These are phyloP conservation scores for Meloe dianella DNA, from an alignment of 2,888 invertebrate genomes.

Conservation along the genomic window DNA sequence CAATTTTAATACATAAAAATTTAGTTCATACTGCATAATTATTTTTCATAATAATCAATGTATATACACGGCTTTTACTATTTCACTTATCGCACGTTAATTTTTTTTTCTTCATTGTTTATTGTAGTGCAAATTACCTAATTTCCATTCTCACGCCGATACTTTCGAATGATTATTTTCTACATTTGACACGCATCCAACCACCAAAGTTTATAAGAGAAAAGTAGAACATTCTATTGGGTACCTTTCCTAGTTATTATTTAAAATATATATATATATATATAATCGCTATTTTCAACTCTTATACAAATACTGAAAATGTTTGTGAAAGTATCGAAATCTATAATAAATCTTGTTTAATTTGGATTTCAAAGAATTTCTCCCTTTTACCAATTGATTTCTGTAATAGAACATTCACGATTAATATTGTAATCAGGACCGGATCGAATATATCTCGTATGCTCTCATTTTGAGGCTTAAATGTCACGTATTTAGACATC, in stretches of 20 bases:
- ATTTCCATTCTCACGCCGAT: constrained; percentile 17
- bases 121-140: constrained; percentile 14
- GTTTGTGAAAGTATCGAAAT: constrained; percentile 2
- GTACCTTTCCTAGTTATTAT: background rate
- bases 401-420: background rate
- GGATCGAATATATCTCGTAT: background rate
- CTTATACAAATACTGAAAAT: background rate
- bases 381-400: background rate
- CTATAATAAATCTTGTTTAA: background rate
- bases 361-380: background rate
- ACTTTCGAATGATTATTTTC: constrained; percentile 16
- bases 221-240: background rate
- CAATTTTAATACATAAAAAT: background rate
- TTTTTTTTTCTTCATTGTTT: constrained; percentile 10
- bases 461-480: background rate
- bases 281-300: background rate
- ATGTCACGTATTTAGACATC: background rate
- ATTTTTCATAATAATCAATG: constrained; percentile 2
- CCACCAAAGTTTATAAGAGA: background rate
- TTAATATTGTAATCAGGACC: background rate
- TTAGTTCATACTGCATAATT: background rate
- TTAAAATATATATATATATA: no score
- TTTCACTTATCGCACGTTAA: background rate
- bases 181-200: constrained; percentile 5
- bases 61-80: constrained; percentile 5